Evolutionary conservation across 2,888 invertebrate species (phyloP).

Genomic region (Tiliacea citrago): DNA sequence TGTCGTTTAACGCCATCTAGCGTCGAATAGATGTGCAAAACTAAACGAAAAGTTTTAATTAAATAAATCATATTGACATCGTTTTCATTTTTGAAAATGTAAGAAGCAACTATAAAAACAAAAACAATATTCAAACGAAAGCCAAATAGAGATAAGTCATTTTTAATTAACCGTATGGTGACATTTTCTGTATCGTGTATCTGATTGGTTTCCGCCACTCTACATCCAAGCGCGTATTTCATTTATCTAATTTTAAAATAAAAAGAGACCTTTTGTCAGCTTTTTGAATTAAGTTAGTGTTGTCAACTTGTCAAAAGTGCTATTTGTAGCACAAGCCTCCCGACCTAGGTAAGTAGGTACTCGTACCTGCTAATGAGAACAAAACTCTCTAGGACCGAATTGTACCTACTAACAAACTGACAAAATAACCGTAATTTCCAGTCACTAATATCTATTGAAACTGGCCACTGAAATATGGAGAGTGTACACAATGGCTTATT

Average conservation of each 20-base stretch:
- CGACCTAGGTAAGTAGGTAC: not conserved
- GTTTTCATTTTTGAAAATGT: not conserved
- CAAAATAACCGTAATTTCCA: constrained; percentile 65
- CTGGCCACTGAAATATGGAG: constrained; percentile 64
- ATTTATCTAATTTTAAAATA: not conserved
- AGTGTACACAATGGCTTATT: constrained; percentile 72
- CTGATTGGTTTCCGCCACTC: not conserved
- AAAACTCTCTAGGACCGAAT: constrained; percentile 18
- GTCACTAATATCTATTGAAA: constrained; percentile 67
- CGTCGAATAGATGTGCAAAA: constrained; percentile 69
- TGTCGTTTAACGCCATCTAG: constrained; percentile 70
- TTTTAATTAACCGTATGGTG: not conserved
- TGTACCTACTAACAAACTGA: constrained; percentile 24
- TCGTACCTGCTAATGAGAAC: not conserved
- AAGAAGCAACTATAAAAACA: too few relatives aligned
- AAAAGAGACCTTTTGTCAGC: not conserved
- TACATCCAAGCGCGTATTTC: not conserved
- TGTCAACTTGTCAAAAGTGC: not conserved
- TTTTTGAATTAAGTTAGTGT: not conserved
- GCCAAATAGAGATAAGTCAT: accelerated
- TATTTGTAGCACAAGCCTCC: not conserved
- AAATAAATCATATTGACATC: not conserved
- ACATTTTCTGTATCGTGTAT: not conserved
- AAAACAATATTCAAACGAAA: not conserved
- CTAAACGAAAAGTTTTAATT: not conserved